Evolutionary conservation across 2,797 vertebrate species (phyloP).

Genomic region (Meriones psammophilus): DNA sequence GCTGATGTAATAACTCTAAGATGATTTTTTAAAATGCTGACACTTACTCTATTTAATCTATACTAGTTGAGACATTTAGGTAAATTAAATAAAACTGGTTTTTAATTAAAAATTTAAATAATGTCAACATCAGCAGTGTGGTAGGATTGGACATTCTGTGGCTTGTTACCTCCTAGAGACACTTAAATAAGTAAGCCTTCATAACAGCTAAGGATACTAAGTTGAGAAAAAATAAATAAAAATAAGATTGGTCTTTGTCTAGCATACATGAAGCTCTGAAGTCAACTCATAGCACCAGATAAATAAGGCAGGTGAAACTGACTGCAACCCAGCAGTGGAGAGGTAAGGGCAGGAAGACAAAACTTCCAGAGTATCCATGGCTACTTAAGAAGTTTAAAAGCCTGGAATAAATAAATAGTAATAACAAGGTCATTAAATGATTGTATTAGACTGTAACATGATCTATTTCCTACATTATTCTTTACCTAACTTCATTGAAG

Average conservation of each 20-base stretch:
- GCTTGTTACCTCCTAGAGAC: background rate
- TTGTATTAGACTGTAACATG: too few relatives aligned
- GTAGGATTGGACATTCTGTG: background rate
- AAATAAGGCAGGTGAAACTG: too few relatives aligned
- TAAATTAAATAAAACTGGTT: background rate
- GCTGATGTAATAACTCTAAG: background rate
- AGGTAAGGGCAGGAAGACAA: background rate
- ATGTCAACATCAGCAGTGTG: background rate
- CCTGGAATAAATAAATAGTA: background rate
- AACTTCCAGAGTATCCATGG: background rate
- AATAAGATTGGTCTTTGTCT: background rate
- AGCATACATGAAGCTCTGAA: background rate
- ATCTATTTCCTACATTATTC: background rate
- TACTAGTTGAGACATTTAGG: background rate
- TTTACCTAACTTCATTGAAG: background rate
- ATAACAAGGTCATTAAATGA: background rate
- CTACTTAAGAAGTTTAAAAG: background rate
- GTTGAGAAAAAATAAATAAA: background rate
- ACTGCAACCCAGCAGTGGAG: background rate
- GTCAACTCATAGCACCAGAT: background rate
- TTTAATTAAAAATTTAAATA: conserved; percentile 27
- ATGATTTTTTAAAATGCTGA: background rate
- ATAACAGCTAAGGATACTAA: background rate
- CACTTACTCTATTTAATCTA: background rate
- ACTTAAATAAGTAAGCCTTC: background rate